Conservation (phyloP, 2,113 vertebrate genomes). For the Hypomesus transpacificus region DNA sequence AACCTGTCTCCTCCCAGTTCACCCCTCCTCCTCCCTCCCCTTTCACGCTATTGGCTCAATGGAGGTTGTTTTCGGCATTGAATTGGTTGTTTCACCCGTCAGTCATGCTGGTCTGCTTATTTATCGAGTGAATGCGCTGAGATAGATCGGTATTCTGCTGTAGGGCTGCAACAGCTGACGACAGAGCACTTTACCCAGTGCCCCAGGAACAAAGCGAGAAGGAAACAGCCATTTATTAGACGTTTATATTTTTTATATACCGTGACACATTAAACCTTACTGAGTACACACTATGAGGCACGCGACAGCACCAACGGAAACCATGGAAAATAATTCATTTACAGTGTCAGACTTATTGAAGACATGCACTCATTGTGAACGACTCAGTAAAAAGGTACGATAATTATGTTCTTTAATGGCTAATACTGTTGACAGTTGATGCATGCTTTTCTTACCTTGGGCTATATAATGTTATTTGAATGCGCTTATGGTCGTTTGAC, state of each 20-base stretch:
- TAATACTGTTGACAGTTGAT: not conserved
- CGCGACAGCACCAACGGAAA: conserved; percentile 61
- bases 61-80: conserved; percentile 48
- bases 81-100: conserved; percentile 54
- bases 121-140: conserved; percentile 60
- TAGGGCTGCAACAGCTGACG: conserved; percentile 65
- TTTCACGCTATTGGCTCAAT: conserved; percentile 44
- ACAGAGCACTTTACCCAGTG: conserved; percentile 52
- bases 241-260: conserved; percentile 12
- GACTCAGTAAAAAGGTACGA: conserved; percentile 74
- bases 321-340: conserved; percentile 62
- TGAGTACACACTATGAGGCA: conserved; percentile 70
- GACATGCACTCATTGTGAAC: conserved; percentile 74
- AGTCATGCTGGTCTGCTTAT: conserved; percentile 58
- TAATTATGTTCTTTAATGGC: not conserved
- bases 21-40: conserved; percentile 29
- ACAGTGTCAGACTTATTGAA: conserved; percentile 66
- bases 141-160: conserved; percentile 58
- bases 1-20: conserved; percentile 19
- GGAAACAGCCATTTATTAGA: conserved; percentile 32
- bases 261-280: conserved; percentile 22
- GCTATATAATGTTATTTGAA: not conserved
- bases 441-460: not conserved
- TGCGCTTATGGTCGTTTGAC: not conserved
- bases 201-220: conserved; percentile 67